These are phyloP conservation scores for Ichneumoninae sp. DNA, from an alignment of 2,888 invertebrate species.

Conservation along the genomic window DNA sequence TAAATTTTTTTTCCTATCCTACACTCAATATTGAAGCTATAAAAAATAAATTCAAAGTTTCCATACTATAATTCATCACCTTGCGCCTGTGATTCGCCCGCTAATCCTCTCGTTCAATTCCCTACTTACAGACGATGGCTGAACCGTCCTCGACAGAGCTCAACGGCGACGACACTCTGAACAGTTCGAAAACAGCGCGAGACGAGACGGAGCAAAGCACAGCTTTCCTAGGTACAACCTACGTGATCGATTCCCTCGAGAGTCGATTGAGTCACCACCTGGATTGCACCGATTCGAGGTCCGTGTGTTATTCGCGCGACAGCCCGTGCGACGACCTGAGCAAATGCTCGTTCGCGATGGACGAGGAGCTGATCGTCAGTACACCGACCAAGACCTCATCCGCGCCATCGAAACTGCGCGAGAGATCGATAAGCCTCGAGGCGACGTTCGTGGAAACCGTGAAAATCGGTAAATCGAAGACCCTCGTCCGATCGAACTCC, in stretches of 20 bases:
- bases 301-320: not conserved
- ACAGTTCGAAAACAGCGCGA: slow-evolving; percentile 12
- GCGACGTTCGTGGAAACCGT: not conserved
- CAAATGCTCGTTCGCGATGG: slow-evolving; percentile 53
- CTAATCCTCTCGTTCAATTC: not conserved
- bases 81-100: not conserved
- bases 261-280: slow-evolving; percentile 32
- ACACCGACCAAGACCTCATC: slow-evolving; percentile 21
- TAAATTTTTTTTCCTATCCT: not conserved
- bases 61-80: not conserved
- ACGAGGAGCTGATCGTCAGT: slow-evolving; percentile 46
- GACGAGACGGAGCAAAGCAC: slow-evolving; percentile 38
- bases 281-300: slow-evolving; percentile 34
- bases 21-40: not conserved
- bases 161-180: slow-evolving; percentile 16
- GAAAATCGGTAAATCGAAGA: slow-evolving; percentile 1
- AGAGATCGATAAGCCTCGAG: not conserved
- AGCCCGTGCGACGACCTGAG: slow-evolving; percentile 39
- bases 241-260: slow-evolving; percentile 51
- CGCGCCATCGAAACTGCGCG: not conserved
- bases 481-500: slow-evolving; percentile 53
- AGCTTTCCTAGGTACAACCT: slow-evolving; percentile 38
- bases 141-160: slow-evolving; percentile 9
- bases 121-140: slow-evolving; percentile 18
- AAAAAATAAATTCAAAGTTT: not conserved